Conservation (phyloP, 2,797 vertebrate genomes). For the Pseudomugil tenellus region DNA sequence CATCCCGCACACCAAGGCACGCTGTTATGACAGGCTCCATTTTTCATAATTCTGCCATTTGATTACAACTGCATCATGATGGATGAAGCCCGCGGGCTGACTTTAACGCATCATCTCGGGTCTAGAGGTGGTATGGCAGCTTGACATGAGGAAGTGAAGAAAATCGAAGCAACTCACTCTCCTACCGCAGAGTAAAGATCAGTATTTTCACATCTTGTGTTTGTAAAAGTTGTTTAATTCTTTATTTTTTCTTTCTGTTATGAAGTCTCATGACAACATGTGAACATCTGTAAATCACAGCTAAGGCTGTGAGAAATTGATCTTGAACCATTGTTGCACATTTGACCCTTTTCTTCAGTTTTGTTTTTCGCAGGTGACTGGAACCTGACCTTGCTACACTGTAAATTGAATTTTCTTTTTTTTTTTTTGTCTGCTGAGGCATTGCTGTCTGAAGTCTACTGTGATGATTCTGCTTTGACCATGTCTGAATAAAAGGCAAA, state of each 20-base stretch:
- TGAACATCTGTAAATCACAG: neutral
- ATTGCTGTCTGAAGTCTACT: conserved; percentile 1
- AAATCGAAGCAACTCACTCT: conserved; percentile 11
- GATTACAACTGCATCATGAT: conserved; percentile 78
- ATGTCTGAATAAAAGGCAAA: conserved; percentile 6
- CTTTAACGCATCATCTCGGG: conserved; percentile 51
- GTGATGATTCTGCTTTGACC: conserved; percentile 7
- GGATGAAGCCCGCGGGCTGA: conserved; percentile 75
- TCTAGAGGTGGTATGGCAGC: conserved; percentile 33
- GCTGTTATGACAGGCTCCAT: conserved; percentile 78
- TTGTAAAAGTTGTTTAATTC: neutral
- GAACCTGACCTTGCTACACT: neutral
- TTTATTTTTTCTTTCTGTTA: neutral
- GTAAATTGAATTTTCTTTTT: conserved; percentile 6
- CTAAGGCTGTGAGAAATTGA: neutral
- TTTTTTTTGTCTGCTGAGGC: neutral
- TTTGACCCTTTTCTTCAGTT: neutral
- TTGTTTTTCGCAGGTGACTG: neutral
- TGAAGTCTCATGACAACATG: neutral
- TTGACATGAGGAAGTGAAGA: conserved; percentile 51
- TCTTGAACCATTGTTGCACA: neutral
- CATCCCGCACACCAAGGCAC: conserved; percentile 59
- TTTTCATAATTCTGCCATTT: conserved; percentile 82
- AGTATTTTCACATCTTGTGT: neutral
- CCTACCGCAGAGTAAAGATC: neutral